These are phyloP conservation scores for Microctenopoma stevenorrisi DNA, from an alignment of 2,797 vertebrate genomes.

Conservation along the genomic window DNA sequence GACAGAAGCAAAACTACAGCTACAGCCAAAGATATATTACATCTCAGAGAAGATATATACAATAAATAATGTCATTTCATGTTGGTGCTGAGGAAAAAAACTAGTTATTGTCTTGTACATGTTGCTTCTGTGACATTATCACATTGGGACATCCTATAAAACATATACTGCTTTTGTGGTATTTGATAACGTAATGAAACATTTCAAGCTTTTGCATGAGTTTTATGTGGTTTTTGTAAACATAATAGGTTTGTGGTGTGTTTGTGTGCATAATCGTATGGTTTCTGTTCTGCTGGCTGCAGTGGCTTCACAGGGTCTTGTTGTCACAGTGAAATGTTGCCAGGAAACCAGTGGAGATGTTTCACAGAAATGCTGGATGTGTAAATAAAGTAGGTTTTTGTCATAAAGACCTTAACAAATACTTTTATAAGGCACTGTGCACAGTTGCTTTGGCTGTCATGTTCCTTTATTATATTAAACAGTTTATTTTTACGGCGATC, in stretches of 20 bases:
- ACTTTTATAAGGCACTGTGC: too few species aligned
- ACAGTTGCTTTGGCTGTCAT: too few species aligned
- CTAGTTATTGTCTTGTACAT: not conserved
- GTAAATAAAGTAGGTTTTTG: too few species aligned
- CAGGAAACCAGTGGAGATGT: conserved; percentile 6
- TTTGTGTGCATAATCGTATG: not conserved
- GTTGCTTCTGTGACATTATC: conserved; percentile 2
- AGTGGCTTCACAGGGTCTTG: not conserved
- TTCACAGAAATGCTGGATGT: not conserved
- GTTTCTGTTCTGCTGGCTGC: not conserved
- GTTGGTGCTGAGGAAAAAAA: not conserved
- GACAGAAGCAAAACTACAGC: not conserved
- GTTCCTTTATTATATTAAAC: too few species aligned
- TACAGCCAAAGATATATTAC: not conserved
- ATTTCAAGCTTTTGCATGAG: too few species aligned
- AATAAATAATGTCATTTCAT: not conserved
- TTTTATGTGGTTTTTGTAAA: not conserved
- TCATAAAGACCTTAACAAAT: too few species aligned
- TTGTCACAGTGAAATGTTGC: not conserved
- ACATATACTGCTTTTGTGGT: not conserved
- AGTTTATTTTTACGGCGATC: too few species aligned
- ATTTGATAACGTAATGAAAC: too few species aligned
- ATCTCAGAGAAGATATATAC: not conserved
- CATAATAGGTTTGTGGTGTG: not conserved
- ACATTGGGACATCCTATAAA: not conserved